Evolutionary conservation across 2,888 invertebrate genomes (phyloP).

Genomic region (Erebia aethiops): DNA sequence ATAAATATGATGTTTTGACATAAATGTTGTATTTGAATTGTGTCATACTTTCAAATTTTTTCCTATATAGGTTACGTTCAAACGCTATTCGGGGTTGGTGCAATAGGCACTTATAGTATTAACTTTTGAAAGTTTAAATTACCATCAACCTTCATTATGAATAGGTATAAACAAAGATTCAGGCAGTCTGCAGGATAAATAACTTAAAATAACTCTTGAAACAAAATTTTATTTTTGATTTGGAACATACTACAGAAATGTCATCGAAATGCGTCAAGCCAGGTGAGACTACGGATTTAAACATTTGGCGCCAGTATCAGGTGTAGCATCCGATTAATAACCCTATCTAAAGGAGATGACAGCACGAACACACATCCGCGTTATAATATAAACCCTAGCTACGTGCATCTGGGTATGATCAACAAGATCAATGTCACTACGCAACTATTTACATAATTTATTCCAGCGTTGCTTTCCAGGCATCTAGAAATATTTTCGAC

Average conservation of each 20-base stretch:
- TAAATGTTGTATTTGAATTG: too few relatives aligned
- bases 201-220: conserved; percentile 20
- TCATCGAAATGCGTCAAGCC: conserved; percentile 43
- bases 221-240: conserved; percentile 37
- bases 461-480: conserved; percentile 32
- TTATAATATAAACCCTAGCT: conserved; percentile 19
- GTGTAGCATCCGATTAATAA: conserved; percentile 53
- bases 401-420: conserved; percentile 9
- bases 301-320: conserved; percentile 49
- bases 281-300: conserved; percentile 57
- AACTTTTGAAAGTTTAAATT: too few relatives aligned
- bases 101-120: too few relatives aligned
- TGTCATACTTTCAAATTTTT: too few relatives aligned
- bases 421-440: conserved; percentile 5
- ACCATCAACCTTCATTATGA: too few relatives aligned
- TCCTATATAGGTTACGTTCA: too few relatives aligned
- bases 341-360: conserved; percentile 44
- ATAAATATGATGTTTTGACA: too few relatives aligned
- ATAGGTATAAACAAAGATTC: too few relatives aligned
- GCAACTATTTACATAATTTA: conserved; percentile 1
- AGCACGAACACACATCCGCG: conserved; percentile 42
- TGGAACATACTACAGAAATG: conserved; percentile 36
- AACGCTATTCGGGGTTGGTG: too few relatives aligned
- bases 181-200: too few relatives aligned
- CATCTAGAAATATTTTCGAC: conserved; percentile 37